These are phyloP conservation scores for Cavia porcellus DNA, from an alignment of 2,113 vertebrate genomes.

Conservation along the genomic window DNA sequence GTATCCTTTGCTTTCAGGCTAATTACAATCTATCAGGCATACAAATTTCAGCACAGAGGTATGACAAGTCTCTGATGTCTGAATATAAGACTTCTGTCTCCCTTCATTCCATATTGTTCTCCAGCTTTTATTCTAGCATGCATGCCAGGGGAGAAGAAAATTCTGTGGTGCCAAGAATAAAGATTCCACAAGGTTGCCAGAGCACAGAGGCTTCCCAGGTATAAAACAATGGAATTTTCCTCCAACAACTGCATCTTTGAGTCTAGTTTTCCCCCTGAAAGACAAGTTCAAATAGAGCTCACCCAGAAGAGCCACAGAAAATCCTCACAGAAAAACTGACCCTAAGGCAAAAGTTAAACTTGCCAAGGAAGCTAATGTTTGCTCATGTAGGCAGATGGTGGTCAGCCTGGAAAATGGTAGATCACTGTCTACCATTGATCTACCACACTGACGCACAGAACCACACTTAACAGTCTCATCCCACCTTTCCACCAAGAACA, in stretches of 20 bases:
- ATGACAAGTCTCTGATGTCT: conserved; percentile 61
- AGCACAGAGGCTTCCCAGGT: conserved; percentile 7
- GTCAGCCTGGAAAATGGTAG: background rate
- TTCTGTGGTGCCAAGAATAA: conserved; percentile 60
- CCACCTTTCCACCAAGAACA: background rate
- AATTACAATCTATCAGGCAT: background rate
- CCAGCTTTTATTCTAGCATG: conserved; percentile 74
- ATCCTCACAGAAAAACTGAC: background rate
- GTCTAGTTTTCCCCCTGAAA: conserved; percentile 24
- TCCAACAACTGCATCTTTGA: background rate
- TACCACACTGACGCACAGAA: background rate
- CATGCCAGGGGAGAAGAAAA: conserved; percentile 54
- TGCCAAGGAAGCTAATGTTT: background rate
- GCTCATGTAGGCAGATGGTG: background rate
- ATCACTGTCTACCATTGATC: too few relatives aligned
- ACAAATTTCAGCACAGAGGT: conserved; percentile 26
- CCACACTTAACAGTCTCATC: background rate
- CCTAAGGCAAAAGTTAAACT: background rate
- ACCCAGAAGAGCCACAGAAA: background rate
- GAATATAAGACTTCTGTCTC: conserved; percentile 67
- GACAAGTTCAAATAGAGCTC: background rate
- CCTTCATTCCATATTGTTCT: conserved; percentile 63
- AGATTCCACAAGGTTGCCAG: background rate
- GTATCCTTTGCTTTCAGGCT: background rate
- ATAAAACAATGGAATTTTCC: conserved; percentile 55